These are phyloP conservation scores for Tragelaphus imberbis DNA, from an alignment of 2,113 vertebrate species.

Conservation along the genomic window DNA sequence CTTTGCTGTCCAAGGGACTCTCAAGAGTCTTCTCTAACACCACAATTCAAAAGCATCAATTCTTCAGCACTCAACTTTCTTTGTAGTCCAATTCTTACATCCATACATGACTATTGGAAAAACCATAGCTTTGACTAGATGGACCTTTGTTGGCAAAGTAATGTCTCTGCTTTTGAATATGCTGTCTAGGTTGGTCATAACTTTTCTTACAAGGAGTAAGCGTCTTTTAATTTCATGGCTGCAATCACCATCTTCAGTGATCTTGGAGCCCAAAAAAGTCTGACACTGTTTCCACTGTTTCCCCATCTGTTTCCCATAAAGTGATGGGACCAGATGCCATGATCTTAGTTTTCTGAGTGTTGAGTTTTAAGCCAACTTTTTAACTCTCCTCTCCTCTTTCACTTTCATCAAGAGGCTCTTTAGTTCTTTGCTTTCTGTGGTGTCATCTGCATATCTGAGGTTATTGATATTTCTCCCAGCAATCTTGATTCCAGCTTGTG, in stretches of 20 bases:
- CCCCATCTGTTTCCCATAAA: background rate
- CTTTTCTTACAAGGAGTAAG: background rate
- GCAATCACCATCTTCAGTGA: background rate
- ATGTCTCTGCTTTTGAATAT: background rate
- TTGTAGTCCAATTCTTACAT: background rate
- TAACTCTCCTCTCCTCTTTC: background rate
- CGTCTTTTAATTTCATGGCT: background rate
- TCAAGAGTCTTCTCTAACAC: background rate
- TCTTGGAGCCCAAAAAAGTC: fast-evolving
- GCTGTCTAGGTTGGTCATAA: background rate
- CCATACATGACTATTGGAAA: background rate
- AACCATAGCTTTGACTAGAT: background rate
- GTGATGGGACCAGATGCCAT: background rate
- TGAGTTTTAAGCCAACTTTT: background rate
- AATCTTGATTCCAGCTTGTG: background rate
- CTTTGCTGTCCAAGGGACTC: background rate
- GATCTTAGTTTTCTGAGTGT: background rate
- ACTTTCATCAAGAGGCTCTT: background rate
- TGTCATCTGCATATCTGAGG: background rate
- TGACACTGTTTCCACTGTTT: too few species aligned
- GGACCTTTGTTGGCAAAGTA: background rate
- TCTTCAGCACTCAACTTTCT: background rate
- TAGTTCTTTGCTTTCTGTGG: background rate
- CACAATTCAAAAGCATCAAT: background rate
- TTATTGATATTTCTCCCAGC: background rate